Base-by-base conservation (phyloP, 2,113 vertebrate genomes). In the Oncorhynchus masou region DNA sequence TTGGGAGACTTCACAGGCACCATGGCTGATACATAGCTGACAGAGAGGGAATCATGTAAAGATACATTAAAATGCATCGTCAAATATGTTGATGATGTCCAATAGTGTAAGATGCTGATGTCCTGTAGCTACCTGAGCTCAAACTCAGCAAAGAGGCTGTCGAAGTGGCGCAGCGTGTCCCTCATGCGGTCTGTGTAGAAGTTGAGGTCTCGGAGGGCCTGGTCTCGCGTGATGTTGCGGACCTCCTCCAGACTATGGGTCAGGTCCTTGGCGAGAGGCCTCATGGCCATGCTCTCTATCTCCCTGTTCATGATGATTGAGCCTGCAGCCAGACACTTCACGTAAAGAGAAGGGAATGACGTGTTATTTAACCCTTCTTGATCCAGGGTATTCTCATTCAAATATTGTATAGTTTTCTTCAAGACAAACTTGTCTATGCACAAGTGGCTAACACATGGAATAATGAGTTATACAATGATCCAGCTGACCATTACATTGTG, bases 241-340 rank as follows among this genome's bases (percentile, higher is more conserved):
- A 98, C 95, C 74, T 97, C 97, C 90, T 99, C 97, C 69, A 99
- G 91, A 91, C 97, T 97, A 68, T 95, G 93, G 0, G 97, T 99
- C 77, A 99, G 93, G 75, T 98, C 96, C 91, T 97, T 98, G 75
- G 97, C 97, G 87, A 99, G 90, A 0, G 97, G 97, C 68, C 96
- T 93, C 97, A 99, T 99, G 2, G 97, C 97, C 94, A 98, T 95
- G 86, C 97, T 98, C 90, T 99, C 97, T n/a, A 98, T 97, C 92
- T 99, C 97, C 62, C 97, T 95, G 90, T 99, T 99, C 97, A 99
- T 99, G 91, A 99, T 99, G 90, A 97, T 98, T 34, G 97, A 99
- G 82, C 97, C 97, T 0, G 97, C 97, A 59, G 97, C 96, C 92
- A 99, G 88, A 89, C 97, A 99, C 97, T 99, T 76, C 39, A 84